These are phyloP conservation scores for Myiothlypis chrysogaster DNA, from an alignment of 2,797 vertebrate genomes.

Conservation along the genomic window DNA sequence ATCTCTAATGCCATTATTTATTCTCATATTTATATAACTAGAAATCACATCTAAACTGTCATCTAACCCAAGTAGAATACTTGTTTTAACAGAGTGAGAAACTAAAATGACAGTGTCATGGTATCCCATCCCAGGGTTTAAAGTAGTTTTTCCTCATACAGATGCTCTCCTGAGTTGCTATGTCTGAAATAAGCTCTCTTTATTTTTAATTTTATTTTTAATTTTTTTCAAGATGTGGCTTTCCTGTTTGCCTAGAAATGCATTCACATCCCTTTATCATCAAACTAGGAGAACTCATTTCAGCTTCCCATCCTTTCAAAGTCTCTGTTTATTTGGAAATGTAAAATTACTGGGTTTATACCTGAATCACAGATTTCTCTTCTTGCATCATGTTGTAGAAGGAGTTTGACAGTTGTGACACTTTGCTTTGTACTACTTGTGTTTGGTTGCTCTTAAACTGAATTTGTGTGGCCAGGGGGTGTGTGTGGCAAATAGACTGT, in stretches of 20 bases:
- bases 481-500: neutral
- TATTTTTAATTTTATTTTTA: neutral
- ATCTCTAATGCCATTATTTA: neutral
- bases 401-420: neutral
- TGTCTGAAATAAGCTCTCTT: neutral
- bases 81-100: neutral
- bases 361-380: neutral
- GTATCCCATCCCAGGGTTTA: neutral
- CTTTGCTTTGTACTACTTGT: neutral
- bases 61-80: neutral
- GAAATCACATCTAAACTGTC: neutral
- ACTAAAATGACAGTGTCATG: neutral
- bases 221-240: neutral
- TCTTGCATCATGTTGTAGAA: neutral
- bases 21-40: neutral
- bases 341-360: neutral
- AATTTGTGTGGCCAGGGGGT: neutral
- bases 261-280: neutral
- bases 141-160: neutral
- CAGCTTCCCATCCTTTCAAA: neutral
- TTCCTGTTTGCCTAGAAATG: rapidly evolving
- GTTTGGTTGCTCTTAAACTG: conserved; percentile 23
- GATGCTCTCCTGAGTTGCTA: neutral
- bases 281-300: neutral
- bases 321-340: neutral